Evolutionary conservation across 30 jellyfish, hydroid and myxozoan genomes (phyloP), one percentile per base, ranked within the genome.

Genomic region (Pseudorhiza aurosa): DNA sequence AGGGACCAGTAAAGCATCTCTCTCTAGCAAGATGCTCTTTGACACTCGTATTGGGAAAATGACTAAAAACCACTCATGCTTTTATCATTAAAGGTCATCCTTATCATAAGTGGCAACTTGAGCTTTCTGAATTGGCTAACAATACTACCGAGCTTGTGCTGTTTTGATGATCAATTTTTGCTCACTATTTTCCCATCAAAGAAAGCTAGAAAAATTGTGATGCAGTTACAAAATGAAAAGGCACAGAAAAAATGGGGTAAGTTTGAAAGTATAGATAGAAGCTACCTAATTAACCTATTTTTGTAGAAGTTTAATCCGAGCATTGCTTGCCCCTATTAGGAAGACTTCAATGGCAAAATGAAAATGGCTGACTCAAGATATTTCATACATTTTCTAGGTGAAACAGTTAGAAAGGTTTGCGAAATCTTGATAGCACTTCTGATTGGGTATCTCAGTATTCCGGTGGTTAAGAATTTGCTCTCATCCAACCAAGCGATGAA

Each of bases 121-220:
- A 85, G 96, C 65, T 85, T 85, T 65, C 50, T 85, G 27, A 85
- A 85, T 53, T 85, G 96, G 96, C 70, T 85, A 44, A 85, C 96
- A 15, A 75, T 85, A 33, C 72, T 85, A 2, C 96, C 96, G 32
- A 85, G 96, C 42, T 15, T 85, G 10, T 69, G 87, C 36, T 85
- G 96, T 58, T 65, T 85, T 53, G 96, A 85, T 36, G 96, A 85
- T 59, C 55, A 75, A 22, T 73, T 73, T 55, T 59, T 85, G 58
- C 55, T 46, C n/a, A 17, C 46, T 25, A 68, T 83, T 28, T 70
- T 69, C 83, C 83, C 93, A n/a, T 45, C 60, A 39, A 33, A 30
- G 4, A 33, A 21, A 0, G 72, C 65, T 51, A 65, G 32, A 65
- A 17, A 25, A 26, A 78, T 5, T 18, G 82, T 78, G 24, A 37